A percentile compares a stretch with the other conserved stretches of the same genome.
Conservation (phyloP, 2,797 vertebrate species). For the Chromis chromis region DNA sequence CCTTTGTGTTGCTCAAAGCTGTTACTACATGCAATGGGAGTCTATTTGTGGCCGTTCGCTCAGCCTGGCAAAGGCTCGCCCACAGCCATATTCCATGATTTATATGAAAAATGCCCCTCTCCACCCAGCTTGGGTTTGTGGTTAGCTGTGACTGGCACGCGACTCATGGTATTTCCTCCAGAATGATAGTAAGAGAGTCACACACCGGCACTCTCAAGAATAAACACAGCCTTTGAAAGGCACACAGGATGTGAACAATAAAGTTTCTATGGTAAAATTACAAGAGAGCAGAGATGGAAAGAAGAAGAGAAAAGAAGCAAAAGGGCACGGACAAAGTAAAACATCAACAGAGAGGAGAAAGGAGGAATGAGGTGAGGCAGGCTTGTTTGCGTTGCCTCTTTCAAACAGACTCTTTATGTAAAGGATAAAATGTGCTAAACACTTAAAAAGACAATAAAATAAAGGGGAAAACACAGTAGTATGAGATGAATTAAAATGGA, state of each 20-base stretch:
- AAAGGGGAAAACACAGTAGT: background rate
- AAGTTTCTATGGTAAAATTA: slow-evolving; percentile 59
- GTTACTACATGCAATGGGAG: slow-evolving; percentile 69
- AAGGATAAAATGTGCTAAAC: background rate
- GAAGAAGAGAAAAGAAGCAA: background rate
- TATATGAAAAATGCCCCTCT: slow-evolving; percentile 79
- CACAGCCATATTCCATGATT: slow-evolving; percentile 79
- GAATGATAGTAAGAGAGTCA: slow-evolving; percentile 76
- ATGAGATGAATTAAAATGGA: background rate
- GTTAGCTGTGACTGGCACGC: slow-evolving; percentile 78
- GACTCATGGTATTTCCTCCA: slow-evolving; percentile 79
- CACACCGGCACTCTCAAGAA: slow-evolving; percentile 60
- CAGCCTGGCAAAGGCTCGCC: slow-evolving; percentile 64
- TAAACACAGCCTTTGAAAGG: slow-evolving; percentile 67
- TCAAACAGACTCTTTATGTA: slow-evolving; percentile 13
- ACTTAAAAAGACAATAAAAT: background rate
- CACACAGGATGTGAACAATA: slow-evolving; percentile 70
- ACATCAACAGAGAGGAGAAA: slow-evolving; percentile 13
- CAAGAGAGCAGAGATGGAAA: slow-evolving; percentile 46
- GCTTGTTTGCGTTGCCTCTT: slow-evolving; percentile 32
- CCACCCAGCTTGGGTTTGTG: slow-evolving; percentile 76
- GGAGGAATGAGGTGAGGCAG: slow-evolving; percentile 19
- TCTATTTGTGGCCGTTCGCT: slow-evolving; percentile 76
- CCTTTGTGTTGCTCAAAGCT: slow-evolving; percentile 77
- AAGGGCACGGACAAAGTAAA: slow-evolving; percentile 16